Conservation (phyloP, 2,113 vertebrate species). For the Colius striatus region DNA sequence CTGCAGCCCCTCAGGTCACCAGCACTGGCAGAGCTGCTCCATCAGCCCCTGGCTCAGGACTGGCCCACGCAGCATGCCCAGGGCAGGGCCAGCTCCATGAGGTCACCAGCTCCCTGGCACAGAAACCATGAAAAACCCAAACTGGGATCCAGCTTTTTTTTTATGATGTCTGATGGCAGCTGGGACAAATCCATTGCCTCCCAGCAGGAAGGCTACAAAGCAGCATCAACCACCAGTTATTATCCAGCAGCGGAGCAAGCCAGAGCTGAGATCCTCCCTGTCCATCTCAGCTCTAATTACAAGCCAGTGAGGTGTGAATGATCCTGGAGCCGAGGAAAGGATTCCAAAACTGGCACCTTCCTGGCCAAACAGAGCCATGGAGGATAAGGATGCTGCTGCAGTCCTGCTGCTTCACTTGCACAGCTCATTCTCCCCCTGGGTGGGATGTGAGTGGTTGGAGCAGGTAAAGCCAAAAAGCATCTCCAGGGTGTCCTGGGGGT, state of each 20-base stretch:
- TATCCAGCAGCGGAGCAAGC: not conserved
- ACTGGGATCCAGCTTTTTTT: not conserved
- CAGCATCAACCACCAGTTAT: not conserved
- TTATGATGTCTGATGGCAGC: not conserved
- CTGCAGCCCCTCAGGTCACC: not conserved
- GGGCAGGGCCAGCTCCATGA: not conserved
- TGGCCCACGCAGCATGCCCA: not conserved
- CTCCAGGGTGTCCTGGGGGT: fast-evolving
- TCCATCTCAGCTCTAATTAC: not conserved
- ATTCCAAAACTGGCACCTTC: not conserved
- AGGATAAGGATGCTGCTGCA: not conserved
- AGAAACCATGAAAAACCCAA: not conserved
- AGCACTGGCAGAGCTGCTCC: not conserved
- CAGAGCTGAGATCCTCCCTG: not conserved
- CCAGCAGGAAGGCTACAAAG: not conserved
- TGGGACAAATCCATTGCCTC: not conserved
- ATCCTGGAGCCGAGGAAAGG: not conserved
- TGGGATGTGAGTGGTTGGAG: not conserved
- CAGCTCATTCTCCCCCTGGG: fast-evolving
- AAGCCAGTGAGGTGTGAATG: not conserved
- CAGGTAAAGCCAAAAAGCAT: not conserved
- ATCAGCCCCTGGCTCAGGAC: fast-evolving
- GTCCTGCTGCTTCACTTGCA: not conserved
- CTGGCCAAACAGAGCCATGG: fast-evolving
- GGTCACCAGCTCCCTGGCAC: not conserved